phyloP scores from a whole-genome alignment of 2,797 vertebrate genomes.

The Acanthiza pusilla region DNA sequence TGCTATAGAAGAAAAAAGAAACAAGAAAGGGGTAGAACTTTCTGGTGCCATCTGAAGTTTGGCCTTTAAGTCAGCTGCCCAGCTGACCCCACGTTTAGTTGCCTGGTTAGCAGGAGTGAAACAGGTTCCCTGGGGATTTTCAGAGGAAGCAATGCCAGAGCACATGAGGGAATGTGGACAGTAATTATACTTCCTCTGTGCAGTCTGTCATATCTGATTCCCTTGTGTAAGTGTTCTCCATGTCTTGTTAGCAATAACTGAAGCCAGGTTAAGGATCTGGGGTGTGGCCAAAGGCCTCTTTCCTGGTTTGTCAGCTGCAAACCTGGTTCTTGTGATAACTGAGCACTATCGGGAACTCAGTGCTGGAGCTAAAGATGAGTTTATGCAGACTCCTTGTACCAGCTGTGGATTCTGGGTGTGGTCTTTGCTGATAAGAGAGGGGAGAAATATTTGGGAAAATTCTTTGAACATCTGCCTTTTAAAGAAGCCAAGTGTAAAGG shows the following conservation, averaged over 20 bases:
- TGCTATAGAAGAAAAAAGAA: neutral
- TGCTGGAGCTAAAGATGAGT: neutral
- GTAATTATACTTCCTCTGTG: neutral
- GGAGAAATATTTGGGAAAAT: neutral
- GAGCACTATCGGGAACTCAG: neutral
- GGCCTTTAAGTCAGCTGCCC: neutral
- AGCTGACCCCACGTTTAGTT: neutral
- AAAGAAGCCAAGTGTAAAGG: neutral
- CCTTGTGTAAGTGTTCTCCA: neutral
- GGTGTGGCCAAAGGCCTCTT: neutral
- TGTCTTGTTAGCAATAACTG: neutral
- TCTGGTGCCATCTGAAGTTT: neutral
- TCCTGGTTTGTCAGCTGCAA: neutral
- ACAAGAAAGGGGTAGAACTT: neutral
- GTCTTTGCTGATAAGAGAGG: neutral
- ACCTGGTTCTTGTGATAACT: neutral
- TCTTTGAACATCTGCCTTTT: neutral
- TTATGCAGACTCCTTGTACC: neutral
- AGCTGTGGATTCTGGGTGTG: neutral
- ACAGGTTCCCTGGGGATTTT: neutral
- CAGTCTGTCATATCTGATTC: neutral
- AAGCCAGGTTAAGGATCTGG: neutral
- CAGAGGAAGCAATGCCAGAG: neutral
- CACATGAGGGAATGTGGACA: neutral
- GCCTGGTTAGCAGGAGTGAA: neutral